Evolutionary conservation across 2,888 invertebrate genomes (phyloP), one percentile per base, ranked within the genome.

Genomic region (Netelia melanura): DNA sequence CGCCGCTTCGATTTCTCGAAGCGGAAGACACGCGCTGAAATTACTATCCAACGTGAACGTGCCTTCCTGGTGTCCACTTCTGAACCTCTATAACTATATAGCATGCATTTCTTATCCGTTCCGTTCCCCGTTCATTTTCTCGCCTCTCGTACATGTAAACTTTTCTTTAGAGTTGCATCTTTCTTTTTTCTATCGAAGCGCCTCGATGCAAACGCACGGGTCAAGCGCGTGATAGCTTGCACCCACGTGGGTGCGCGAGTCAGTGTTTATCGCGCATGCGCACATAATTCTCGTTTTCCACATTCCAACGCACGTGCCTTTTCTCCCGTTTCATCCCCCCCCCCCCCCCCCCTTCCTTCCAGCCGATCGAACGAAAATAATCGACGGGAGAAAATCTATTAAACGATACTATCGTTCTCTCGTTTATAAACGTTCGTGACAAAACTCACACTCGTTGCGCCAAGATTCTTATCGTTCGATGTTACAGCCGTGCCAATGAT

Each of bases 11-110:
- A 77, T 72, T 84, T 72, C 72, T 72, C 81, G 72, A 68, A 81
- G 84, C 84, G 84, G 84, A 84, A 84, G 84, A 84, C 84, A 81
- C 84, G 81, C 76, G 80, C 77, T 76, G 52, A 81, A 84, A 81
- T 84, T 84, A 81, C 84, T 77, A 81, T 84, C 80, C 67, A 48
- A 70, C 61, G 68, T 62, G 77, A 61, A 74, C 84, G 81, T 77
- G 81, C 76, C 62, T 77, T 80, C 84, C 72, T 64, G 75, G 68
- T 81, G 65, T 67, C 9, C 58, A 61, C 65, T 58, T 58, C 14
- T 70, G 61, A 70, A 54, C 61, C 54, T 5, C 17, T 68, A 23
- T 67, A 23, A 5, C 30, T 43, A 65, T 61, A n/a, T 54, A 30
- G n/a, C 25, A 11, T 9, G 9, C 21, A 30, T 30, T 30, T 30